Base-by-base conservation (phyloP, 2,797 vertebrate genomes). In the Tadarida brasiliensis region DNA sequence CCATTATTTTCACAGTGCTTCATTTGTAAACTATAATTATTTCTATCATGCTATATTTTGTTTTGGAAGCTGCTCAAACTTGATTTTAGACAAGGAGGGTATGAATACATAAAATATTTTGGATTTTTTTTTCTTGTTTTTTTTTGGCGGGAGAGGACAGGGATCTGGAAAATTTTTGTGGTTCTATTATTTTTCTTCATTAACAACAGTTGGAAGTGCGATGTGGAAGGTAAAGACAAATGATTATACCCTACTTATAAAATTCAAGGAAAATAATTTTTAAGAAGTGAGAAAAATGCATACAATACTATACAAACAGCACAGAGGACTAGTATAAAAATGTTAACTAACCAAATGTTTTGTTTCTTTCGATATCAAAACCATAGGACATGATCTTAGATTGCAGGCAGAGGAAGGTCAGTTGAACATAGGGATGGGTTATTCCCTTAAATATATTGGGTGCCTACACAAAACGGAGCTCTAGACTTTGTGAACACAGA, bases 311-410 rank as follows among this genome's bases (percentile, higher is more conserved):
- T 9, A 65, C 11, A 77, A 51, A 63, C 11, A 70, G 61, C n/a
- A 96, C 11, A 87, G 12, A 82, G 11, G 16, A 63, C 33, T 94
- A 83, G 61, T 80, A 70, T 65, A 68, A 92, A 83, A 96, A 88
- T 67, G 30, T 65, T 70, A 82, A 49, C 7, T 16, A 87, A 78
- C 3, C 57, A 87, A 83, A 4, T 73, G 82, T 94, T 93, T 76
- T 51, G 57, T 85, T 3, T 47, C 22, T 80, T 71, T 88, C 77
- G 56, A 44, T 68, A 88, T 61, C 35, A 93, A 76, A 93, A 73
- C 11, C 71, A 26, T 7, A 85, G 35, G 51, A 93, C 71, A 81
- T 83, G 6, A 35, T 15, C 35, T 83, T 74, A 61, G 73, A 65
- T 16, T 77, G 11, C 28, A 91, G 44, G 4, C 63, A 54, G 67